Evolutionary conservation across 23 tunicate species (phyloP), one percentile per base, ranked within the genome.

Genomic region (Phallusia fumigata): DNA sequence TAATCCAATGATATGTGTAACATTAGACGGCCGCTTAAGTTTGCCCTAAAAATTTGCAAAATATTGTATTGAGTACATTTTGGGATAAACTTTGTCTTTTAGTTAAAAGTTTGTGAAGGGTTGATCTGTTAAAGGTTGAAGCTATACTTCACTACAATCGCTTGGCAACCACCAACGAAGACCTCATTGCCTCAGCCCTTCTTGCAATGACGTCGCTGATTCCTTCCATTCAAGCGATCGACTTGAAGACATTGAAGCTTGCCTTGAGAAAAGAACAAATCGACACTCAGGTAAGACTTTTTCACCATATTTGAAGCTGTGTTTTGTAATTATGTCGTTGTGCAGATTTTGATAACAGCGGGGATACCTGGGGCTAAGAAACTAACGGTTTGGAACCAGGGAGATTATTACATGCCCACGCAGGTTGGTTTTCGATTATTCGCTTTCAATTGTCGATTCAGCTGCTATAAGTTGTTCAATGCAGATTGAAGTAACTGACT

Each of bases 251-350:
- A 8, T 26, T 94, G 2, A 94, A 89, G 52, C 89, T 47, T 79
- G 86, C 94, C 16, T 33, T 94, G 8, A 64, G 89, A 33, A 94
- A 89, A 49, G 90, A 89, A 65, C 91, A 94, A 79, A 89, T 85
- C 35, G 98, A 94, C 31, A 45, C 79, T 0, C 92, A 89, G 83
- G 97, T 19, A 74, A 5, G 28, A 16, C 11, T 22, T 58, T 22
- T 21, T 58, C 2, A 13, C 13, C 26, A 58, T 16, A 24, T 58
- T 58, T 15, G 58, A 51, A 13, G 58, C 18, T 51, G n/a, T n/a
- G n/a, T n/a, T 40, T 40, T 40, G 10, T 40, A 40, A 40, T 10
- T 10, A 10, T 10, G 47, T 10, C 10, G 8, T 40, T 40, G 10
- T 82, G 32, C 36, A 91, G 96, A 75, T 93, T 2, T 64, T 93